Base-by-base conservation (phyloP, 2,888 invertebrate genomes). In the Philonicus albiceps region DNA sequence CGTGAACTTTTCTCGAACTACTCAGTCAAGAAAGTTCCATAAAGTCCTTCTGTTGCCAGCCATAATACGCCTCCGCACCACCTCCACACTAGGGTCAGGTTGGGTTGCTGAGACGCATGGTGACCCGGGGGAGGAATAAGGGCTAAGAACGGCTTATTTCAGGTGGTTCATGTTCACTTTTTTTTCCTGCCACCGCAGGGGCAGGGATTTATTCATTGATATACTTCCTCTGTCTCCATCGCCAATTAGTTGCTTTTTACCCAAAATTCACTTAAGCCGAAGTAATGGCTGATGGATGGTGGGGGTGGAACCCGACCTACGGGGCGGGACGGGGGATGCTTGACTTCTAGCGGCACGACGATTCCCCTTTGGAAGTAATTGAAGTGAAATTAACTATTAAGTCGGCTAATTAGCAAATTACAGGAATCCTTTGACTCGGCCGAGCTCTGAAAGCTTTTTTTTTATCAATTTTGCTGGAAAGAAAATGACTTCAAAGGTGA, bases 361-460 rank as follows among this genome's bases (percentile, higher is more conserved):
- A n/a, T 13, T 75, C 37, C n/a, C 19, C 37, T 75, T 37, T 16
- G 75, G 13, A n/a, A 11, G 11, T 37, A 75, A 75, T 37, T 34
- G 31, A 37, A 75, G 75, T 75, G 75, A 75, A 75, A 19, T 75
- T 75, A 75, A 75, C 75, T 75, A 75, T 75, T 75, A 75, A 37
- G n/a, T 75, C 34, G 75, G 37, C 75, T 30, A 75, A 75, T 75
- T 75, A 75, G 75, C 34, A 37, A 75, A 75, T 75, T 75, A 75
- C 30, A 37, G 37, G 37, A 37, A 34, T 31, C 75, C 34, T 75
- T 75, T 75, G 75, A 75, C 34, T 37, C 22, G 30, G 34, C n/a
- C 37, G 34, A 30, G 75, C 37, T 34, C 16, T 74, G 74, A 37
- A 74, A 31, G 74, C 74, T 37, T 74, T 74, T 37, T 74, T 74